Evolutionary conservation across 2,888 invertebrate species (phyloP), one percentile per base, ranked within the genome.

Genomic region (Lydus trimaculatus): DNA sequence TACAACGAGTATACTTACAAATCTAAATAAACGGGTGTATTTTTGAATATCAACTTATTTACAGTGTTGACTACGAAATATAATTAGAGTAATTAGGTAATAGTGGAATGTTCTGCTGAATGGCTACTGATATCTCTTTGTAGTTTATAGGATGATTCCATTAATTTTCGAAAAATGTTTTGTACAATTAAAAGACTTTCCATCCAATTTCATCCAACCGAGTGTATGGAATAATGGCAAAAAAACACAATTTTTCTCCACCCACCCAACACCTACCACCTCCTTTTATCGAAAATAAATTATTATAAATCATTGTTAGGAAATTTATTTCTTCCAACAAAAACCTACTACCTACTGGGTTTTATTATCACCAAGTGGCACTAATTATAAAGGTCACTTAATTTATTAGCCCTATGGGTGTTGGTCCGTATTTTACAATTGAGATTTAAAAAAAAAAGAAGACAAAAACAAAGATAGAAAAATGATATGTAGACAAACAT

Each of bases 51-150:
- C n/a, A n/a, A n/a, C n/a, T n/a, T n/a, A n/a, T n/a, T n/a, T n/a
- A n/a, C n/a, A n/a, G n/a, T n/a, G n/a, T n/a, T 0, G 56, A 25
- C 43, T 28, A 31, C 31, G 13, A 48, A 64, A 64, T 6, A 64
- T 58, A 58, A 64, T 64, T 58, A 33, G n/a, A 36, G 13, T 58
- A 58, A 64, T 58, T 58, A 36, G 58, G 1, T n/a, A n/a, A n/a
- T n/a, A n/a, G n/a, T n/a, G n/a, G n/a, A n/a, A n/a, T n/a, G n/a
- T n/a, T n/a, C n/a, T n/a, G n/a, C n/a, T n/a, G n/a, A n/a, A n/a
- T n/a, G n/a, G n/a, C n/a, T n/a, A n/a, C n/a, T n/a, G n/a, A n/a
- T n/a, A n/a, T n/a, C n/a, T n/a, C n/a, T n/a, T n/a, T 8, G 56
- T 56, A 13, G 52, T 61, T 61, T 61, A 36, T 61, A 20, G 31